phyloP scores from a whole-genome alignment of 1,140 invertebrate species.

The Microplitis demolitor region DNA sequence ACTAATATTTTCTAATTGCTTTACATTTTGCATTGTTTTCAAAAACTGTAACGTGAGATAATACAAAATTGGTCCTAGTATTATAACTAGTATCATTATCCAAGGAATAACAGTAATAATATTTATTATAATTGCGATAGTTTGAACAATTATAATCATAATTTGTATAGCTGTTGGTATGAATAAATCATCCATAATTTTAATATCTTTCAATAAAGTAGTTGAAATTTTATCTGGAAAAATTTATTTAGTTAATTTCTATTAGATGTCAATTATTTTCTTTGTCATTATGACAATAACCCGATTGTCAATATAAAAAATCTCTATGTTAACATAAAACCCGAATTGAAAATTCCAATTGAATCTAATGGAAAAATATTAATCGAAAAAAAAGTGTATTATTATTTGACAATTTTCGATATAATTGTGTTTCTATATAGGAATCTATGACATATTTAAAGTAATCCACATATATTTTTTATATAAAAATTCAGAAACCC shows the following conservation, averaged over 20 bases:
- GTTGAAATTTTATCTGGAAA: constrained; percentile 37
- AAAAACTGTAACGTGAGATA: constrained; percentile 66
- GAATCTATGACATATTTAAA: no score
- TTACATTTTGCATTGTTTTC: constrained; percentile 66
- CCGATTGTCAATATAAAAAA: no score
- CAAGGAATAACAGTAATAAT: constrained; percentile 65
- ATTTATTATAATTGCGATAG: constrained; percentile 61
- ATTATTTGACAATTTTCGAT: no score
- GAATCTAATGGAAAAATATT: no score
- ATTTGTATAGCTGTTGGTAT: constrained; percentile 73
- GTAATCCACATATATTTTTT: no score
- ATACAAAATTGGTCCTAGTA: constrained; percentile 64
- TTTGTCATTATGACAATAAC: constrained; percentile 71
- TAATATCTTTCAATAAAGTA: constrained; percentile 63
- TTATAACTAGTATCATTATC: constrained; percentile 63
- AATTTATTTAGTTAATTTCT: constrained; percentile 63
- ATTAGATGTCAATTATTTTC: constrained; percentile 65
- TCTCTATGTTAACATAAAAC: no score
- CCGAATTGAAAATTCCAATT: no score
- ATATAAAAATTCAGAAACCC: no score
- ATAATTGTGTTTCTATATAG: no score
- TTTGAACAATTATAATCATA: constrained; percentile 57
- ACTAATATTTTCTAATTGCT: constrained; percentile 64
- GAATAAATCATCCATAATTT: constrained; percentile 66
- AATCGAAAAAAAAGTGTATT: no score